phyloP scores from a whole-genome alignment of 1,140 invertebrate species.

The Macrotrachela quadricornifera region DNA sequence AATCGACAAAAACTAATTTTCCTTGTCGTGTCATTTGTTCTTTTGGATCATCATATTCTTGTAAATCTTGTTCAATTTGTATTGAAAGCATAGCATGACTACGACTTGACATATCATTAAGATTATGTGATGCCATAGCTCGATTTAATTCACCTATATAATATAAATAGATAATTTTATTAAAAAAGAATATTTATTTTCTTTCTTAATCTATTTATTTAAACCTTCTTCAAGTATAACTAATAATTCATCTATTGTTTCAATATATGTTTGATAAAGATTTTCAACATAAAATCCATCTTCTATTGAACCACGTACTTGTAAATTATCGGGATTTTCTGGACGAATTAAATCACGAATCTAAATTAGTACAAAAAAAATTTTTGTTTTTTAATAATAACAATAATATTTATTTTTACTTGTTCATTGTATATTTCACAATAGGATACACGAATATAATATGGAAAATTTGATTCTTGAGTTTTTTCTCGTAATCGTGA shows the following conservation, averaged over 20 bases:
- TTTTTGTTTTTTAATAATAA: not conserved
- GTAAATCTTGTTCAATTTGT: slow-evolving; percentile 27
- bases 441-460: slow-evolving; percentile 23
- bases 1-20: slow-evolving; percentile 29
- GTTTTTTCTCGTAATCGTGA: slow-evolving; percentile 14
- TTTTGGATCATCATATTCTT: slow-evolving; percentile 41
- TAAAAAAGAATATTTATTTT: no score
- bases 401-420: slow-evolving; percentile 12
- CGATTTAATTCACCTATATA: slow-evolving; percentile 27
- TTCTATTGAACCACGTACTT: slow-evolving; percentile 76
- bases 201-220: no score
- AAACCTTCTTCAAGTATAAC: slow-evolving; percentile 74
- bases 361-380: slow-evolving; percentile 31
- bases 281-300: slow-evolving; percentile 85
- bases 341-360: slow-evolving; percentile 80
- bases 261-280: slow-evolving; percentile 73
- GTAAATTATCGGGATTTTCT: slow-evolving; percentile 38
- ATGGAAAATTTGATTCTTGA: slow-evolving; percentile 13
- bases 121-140: slow-evolving; percentile 20
- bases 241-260: slow-evolving; percentile 71
- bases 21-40: slow-evolving; percentile 27
- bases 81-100: slow-evolving; percentile 28
- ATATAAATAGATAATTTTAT: no score
- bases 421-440: slow-evolving; percentile 32
- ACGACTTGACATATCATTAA: slow-evolving; percentile 28